Conservation (phyloP, 2,113 vertebrate species). For the Perca flavescens region DNA sequence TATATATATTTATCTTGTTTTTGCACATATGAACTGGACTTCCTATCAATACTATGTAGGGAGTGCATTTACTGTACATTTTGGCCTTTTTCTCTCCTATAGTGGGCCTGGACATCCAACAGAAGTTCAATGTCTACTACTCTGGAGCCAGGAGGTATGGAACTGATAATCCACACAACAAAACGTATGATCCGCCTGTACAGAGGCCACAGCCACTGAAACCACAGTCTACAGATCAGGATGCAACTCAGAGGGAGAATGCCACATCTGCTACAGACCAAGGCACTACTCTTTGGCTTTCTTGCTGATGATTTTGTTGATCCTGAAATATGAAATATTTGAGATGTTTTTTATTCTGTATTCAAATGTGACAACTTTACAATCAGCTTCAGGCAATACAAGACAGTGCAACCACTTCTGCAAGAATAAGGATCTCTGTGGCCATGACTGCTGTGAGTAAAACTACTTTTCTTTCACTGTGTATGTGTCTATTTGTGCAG, state of each 20-base stretch:
- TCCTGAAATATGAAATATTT: not conserved
- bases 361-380: conserved; percentile 50
- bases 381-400: conserved; percentile 80
- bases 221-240: conserved; percentile 24
- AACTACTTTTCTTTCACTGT: conserved; percentile 3
- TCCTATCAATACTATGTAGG: not conserved
- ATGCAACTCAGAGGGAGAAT: conserved; percentile 28
- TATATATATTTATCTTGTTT: not conserved
- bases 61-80: not conserved
- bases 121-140: conserved; percentile 87
- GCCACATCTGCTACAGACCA: conserved; percentile 24
- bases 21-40: not conserved
- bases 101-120: conserved; percentile 95
- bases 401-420: conserved; percentile 94
- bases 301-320: not conserved
- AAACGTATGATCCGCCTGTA: not conserved
- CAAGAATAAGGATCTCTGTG: conserved; percentile 94
- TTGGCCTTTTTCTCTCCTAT: conserved; percentile 30
- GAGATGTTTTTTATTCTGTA: not conserved
- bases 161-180: conserved; percentile 61
- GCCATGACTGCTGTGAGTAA: conserved; percentile 96
- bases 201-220: conserved; percentile 37
- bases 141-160: conserved; percentile 76
- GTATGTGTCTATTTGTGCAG: not conserved
- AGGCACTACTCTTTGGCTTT: conserved; percentile 30